Evolutionary conservation across 2,113 vertebrate genomes (phyloP), one percentile per base, ranked within the genome.

Genomic region (Anguilla rostrata): DNA sequence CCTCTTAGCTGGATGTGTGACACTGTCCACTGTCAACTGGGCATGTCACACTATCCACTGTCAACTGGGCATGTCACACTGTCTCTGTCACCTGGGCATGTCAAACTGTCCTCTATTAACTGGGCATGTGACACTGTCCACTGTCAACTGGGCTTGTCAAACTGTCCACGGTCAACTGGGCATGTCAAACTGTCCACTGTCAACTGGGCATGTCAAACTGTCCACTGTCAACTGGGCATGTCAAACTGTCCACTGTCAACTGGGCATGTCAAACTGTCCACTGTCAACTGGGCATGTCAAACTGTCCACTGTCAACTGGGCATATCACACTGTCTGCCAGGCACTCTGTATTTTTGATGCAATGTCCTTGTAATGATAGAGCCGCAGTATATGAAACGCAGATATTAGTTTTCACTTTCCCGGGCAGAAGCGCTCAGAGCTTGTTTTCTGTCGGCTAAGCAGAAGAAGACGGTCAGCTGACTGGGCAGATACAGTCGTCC

Each of bases 381-480:
- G 4, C 71, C 11, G 26, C n/a, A 5, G 2, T 20, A 41, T 80
- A 34, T 80, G 46, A 80, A 81, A 78, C 39, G 29, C 49, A 18
- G 5, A 39, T 29, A 34, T 66, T 63, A 41, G 9, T 20, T 81
- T 81, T 43, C 78, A 26, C 79, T 43, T 78, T 87, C 66, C 39
- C 83, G 86, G 85, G 88, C 83, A 86, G 57, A 82, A 80, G 83
- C 60, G 53, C 29, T 80, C 81, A 91, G 91, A 83, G 81, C 71
- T 80, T 22, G 46, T 85, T 89, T 88, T 89, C 87, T 90, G 85
- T 91, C 89, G 86, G 84, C 85, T 92, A 90, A 92, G 92, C 87
- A 91, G 87, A 93, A 92, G 92, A 91, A 87, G 83, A 93, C 86
- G 88, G 89, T 94, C 94, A 94, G 92, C 85, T 95, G 94, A 94